Conservation (phyloP, 2,888 invertebrate genomes). For the Archips xylosteana region DNA sequence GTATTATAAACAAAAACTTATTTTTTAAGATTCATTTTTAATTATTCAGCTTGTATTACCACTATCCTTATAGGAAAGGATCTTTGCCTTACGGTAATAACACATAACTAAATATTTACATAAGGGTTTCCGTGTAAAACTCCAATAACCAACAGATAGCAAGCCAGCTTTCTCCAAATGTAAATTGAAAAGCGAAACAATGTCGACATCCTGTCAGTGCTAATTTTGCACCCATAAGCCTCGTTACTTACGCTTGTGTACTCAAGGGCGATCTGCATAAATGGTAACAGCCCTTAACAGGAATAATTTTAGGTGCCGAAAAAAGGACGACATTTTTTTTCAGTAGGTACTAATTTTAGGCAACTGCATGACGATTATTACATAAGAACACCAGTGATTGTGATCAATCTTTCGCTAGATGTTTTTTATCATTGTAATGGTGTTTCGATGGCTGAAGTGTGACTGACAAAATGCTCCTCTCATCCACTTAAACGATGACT, state of each 20-base stretch:
- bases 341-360: not conserved
- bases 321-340: slow-evolving; percentile 2
- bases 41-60: too few species aligned
- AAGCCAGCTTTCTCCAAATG: not conserved
- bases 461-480: too few species aligned
- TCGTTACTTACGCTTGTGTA: slow-evolving; percentile 9
- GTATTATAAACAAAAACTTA: too few species aligned
- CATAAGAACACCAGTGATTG: not conserved
- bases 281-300: not conserved
- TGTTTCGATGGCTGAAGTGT: too few species aligned
- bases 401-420: not conserved
- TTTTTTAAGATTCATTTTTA: too few species aligned
- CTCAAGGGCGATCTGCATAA: slow-evolving; percentile 9
- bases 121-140: not conserved
- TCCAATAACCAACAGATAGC: not conserved
- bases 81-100: too few species aligned
- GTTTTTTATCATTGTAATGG: too few species aligned
- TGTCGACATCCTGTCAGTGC: slow-evolving; percentile 1
- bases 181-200: not conserved
- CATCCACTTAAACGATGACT: too few species aligned
- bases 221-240: slow-evolving; percentile 8
- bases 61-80: too few species aligned
- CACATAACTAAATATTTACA: not conserved
- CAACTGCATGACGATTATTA: not conserved
- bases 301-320: not conserved